Evolutionary conservation across 2,797 vertebrate species (phyloP).

Genomic region (Ambastaia sidthimunki): DNA sequence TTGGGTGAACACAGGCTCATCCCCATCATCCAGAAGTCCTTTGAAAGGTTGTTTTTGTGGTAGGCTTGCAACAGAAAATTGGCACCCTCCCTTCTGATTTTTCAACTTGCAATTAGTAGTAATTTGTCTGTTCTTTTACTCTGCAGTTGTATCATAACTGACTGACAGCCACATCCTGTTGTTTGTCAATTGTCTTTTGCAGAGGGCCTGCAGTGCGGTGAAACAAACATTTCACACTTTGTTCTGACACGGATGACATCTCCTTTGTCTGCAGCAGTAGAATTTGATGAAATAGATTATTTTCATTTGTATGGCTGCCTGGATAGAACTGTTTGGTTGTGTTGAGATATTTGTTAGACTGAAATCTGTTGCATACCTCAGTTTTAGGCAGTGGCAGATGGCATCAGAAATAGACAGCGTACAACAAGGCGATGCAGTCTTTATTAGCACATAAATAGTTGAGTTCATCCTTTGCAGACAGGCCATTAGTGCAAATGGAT

Average conservation of each 20-base stretch:
- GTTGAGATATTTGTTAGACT: slow-evolving; percentile 49
- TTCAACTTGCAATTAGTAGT: slow-evolving; percentile 43
- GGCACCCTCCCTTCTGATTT: slow-evolving; percentile 14
- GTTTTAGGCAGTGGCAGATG: slow-evolving; percentile 47
- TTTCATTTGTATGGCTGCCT: slow-evolving; percentile 50
- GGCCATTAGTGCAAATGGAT: slow-evolving; percentile 38
- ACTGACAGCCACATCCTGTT: slow-evolving; percentile 34
- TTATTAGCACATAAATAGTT: slow-evolving; percentile 43
- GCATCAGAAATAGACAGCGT: slow-evolving; percentile 36
- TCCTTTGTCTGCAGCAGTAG: slow-evolving; percentile 36
- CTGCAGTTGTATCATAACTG: background rate
- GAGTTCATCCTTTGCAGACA: slow-evolving; percentile 40
- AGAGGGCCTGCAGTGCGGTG: slow-evolving; percentile 17
- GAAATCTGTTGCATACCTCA: slow-evolving; percentile 22
- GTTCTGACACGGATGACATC: slow-evolving; percentile 40
- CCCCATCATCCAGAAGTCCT: slow-evolving; percentile 10
- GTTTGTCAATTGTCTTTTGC: slow-evolving; percentile 33
- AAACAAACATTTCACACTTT: slow-evolving; percentile 43
- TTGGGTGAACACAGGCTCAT: background rate
- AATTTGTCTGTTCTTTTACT: slow-evolving; percentile 36
- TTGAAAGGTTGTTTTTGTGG: slow-evolving; percentile 36
- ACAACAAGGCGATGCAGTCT: slow-evolving; percentile 20
- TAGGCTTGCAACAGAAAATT: slow-evolving; percentile 35
- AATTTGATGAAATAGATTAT: slow-evolving; percentile 51
- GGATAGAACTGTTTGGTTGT: slow-evolving; percentile 28